A percentile compares a stretch with the other conserved stretches of the same genome.
Evolutionary conservation across 1,140 invertebrate genomes (phyloP).

Genomic region (Hyposmocoma kahamanoa): DNA sequence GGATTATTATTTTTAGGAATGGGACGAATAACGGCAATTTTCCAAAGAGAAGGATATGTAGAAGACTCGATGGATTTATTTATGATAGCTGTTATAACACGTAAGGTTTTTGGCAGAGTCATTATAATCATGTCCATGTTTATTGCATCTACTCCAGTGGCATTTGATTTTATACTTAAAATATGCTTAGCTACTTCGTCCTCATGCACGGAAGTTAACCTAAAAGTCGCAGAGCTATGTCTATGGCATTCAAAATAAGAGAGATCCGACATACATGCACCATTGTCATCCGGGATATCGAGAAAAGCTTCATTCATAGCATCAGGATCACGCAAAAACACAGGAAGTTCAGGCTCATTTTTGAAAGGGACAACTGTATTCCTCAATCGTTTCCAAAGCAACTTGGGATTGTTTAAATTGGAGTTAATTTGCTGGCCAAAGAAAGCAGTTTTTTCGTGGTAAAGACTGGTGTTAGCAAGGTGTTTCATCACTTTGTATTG

Average conservation of each 20-base stretch:
- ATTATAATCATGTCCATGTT: slow-evolving; percentile 14
- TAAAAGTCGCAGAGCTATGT: not conserved
- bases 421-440: slow-evolving; percentile 22
- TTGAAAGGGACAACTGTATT: slow-evolving; percentile 8
- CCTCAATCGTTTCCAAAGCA: slow-evolving; percentile 21
- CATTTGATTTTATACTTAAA: slow-evolving; percentile 9
- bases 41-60: slow-evolving; percentile 6
- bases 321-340: slow-evolving; percentile 13
- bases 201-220: not conserved
- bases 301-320: slow-evolving; percentile 19
- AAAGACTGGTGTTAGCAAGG: slow-evolving; percentile 7
- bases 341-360: slow-evolving; percentile 4
- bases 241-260: slow-evolving; percentile 10
- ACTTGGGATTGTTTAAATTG: slow-evolving; percentile 12
- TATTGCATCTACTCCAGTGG: slow-evolving; percentile 10
- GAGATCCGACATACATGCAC: not conserved
- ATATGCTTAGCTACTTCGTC: slow-evolving; percentile 4
- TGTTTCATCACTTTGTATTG: slow-evolving; percentile 19
- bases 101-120: not conserved
- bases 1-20: too few relatives aligned
- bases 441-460: slow-evolving; percentile 20
- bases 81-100: not conserved
- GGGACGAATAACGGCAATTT: not conserved
- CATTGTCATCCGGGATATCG: slow-evolving; percentile 3
- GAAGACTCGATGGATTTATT: slow-evolving; percentile 2